Conservation (phyloP, 2,797 vertebrate genomes). For the Tauraco hartlaubi region DNA sequence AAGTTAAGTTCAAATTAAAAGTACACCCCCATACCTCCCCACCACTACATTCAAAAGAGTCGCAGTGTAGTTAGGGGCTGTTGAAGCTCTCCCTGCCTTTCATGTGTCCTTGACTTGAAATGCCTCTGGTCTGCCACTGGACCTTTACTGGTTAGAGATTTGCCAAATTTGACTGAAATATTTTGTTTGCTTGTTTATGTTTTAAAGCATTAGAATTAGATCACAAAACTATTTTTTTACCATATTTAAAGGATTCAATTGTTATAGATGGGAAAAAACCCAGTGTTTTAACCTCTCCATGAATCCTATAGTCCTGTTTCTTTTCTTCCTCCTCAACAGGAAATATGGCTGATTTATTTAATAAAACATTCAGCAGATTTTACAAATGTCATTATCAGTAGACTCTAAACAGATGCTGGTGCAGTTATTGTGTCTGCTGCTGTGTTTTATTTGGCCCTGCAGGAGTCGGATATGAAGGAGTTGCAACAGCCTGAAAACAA, state of each 20-base stretch:
- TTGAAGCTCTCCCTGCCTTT: background rate
- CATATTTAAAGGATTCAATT: background rate
- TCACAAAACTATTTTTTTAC: background rate
- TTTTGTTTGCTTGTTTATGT: background rate
- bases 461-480: background rate
- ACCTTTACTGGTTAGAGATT: background rate
- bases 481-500: background rate
- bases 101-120: background rate
- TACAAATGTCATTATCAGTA: background rate
- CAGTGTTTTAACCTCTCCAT: background rate
- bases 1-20: background rate
- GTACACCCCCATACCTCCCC: too few species aligned
- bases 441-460: background rate
- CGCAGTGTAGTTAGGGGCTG: background rate
- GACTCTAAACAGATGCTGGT: background rate
- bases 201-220: background rate
- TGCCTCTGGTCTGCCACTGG: background rate
- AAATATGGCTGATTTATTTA: background rate
- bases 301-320: background rate
- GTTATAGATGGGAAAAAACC: background rate
- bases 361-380: background rate
- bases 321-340: background rate
- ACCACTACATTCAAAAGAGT: rapidly evolving
- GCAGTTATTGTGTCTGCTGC: conserved; percentile 1
- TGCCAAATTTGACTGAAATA: background rate